phyloP scores from a whole-genome alignment of 2,113 vertebrate genomes.

The Cacatua alba region DNA sequence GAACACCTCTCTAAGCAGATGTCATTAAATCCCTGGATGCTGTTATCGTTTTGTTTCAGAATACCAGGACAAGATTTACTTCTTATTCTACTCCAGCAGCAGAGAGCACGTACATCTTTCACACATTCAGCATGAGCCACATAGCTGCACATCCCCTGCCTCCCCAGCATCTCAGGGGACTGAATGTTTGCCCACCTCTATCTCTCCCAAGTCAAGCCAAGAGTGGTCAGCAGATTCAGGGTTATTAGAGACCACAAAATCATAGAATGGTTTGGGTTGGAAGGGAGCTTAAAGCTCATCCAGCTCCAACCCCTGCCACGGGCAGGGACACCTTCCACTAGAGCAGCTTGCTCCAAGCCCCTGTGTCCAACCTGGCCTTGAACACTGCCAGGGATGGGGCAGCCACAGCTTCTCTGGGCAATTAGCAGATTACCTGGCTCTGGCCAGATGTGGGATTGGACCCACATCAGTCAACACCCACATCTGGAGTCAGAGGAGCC shows the following conservation, averaged over 20 bases:
- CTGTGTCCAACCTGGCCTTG: neutral
- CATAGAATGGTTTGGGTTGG: neutral
- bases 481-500: neutral
- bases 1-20: neutral
- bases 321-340: neutral
- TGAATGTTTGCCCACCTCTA: too few relatives aligned
- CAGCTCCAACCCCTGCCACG: neutral
- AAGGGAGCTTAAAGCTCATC: neutral
- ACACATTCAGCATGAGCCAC: rapidly evolving
- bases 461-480: rapidly evolving
- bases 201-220: too few relatives aligned
- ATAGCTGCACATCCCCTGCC: too few relatives aligned
- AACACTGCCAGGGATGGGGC: neutral
- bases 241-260: neutral
- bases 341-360: neutral
- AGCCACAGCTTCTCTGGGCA: neutral
- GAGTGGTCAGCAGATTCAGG: too few relatives aligned
- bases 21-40: neutral
- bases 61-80: neutral
- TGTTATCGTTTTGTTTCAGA: neutral
- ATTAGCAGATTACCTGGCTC: neutral
- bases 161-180: too few relatives aligned
- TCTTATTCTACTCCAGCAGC: neutral
- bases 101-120: rapidly evolving
- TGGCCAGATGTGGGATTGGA: neutral